phyloP scores from a whole-genome alignment of 2,888 invertebrate species.

The Escarpia spicata region DNA sequence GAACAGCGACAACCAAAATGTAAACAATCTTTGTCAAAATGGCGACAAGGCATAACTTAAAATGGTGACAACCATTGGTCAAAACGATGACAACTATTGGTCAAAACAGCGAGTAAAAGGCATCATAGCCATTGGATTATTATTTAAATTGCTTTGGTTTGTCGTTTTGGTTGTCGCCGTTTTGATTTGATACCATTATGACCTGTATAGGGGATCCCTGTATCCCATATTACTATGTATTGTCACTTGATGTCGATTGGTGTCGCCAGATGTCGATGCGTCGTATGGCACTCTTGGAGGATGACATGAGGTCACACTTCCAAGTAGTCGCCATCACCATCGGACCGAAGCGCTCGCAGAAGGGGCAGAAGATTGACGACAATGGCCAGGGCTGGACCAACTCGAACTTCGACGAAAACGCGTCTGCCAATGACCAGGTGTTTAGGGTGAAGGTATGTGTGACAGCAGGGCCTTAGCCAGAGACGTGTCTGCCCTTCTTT shows the following conservation, averaged over 20 bases:
- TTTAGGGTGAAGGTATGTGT: constrained; percentile 59
- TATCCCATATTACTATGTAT: background rate
- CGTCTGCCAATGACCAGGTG: constrained; percentile 55
- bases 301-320: constrained; percentile 77
- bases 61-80: too few species aligned
- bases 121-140: too few species aligned
- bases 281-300: constrained; percentile 77
- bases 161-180: background rate
- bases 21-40: too few species aligned
- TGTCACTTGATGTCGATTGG: background rate
- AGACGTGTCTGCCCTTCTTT: too few species aligned
- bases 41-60: too few species aligned
- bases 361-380: constrained; percentile 56
- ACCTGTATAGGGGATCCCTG: background rate
- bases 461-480: too few species aligned
- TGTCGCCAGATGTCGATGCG: constrained; percentile 67
- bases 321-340: constrained; percentile 69
- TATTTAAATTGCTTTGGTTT: background rate
- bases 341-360: constrained; percentile 61
- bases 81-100: too few species aligned
- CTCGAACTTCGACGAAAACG: constrained; percentile 43
- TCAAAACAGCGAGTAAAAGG: too few species aligned
- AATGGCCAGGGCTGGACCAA: constrained; percentile 68
- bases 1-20: too few species aligned
- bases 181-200: background rate